Base-by-base conservation (phyloP, 2,113 vertebrate species). In the Vulpes ferrilata region DNA sequence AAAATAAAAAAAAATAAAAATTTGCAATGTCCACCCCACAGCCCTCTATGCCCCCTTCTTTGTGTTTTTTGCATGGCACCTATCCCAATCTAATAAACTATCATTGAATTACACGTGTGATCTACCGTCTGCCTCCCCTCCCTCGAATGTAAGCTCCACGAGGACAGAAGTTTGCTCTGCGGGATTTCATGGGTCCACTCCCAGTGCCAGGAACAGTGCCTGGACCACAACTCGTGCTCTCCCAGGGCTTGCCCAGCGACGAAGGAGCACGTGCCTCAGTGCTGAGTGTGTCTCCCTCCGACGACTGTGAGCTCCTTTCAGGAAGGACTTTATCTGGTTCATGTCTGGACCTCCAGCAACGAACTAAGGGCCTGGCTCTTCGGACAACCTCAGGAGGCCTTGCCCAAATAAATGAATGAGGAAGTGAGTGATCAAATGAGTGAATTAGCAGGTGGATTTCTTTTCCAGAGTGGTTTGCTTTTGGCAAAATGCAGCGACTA, bases 221-320 rank as follows among this genome's bases (percentile, higher is more conserved):
- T 7, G 79, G 89, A 25, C 15, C 0, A 10, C 12, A 5, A 53
- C 7, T 27, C 23, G 38, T 9, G 17, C 22, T 7, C 23, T 3
- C 2, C 38, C 11, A 15, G 20, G 30, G 51, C 30, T 35, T 16
- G 57, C 12, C 2, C 8, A 43, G 43, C 19, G 48, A 1, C 2
- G 35, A 32, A n/a, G 27, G 15, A 55, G 22, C 8, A 4, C 2
- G 2, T 62, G 13, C 57, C 57, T 1, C 2, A 2, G 4, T 7
- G 81, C 23, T 57, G n/a, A 25, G 55, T 2, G 11, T 62, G 7
- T 27, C 80, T 74, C 55, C 38, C 67, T 74, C 55, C 67, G n/a
- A 1, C 4, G 55, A 60, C 35, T 13, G 55, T 5, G 27, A 71
- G 30, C 35, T 16, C 27, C 65, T 60, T n/a, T 30, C 3, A n/a